phyloP scores from a whole-genome alignment of 2,113 vertebrate genomes.

The Spermophilus dauricus region DNA sequence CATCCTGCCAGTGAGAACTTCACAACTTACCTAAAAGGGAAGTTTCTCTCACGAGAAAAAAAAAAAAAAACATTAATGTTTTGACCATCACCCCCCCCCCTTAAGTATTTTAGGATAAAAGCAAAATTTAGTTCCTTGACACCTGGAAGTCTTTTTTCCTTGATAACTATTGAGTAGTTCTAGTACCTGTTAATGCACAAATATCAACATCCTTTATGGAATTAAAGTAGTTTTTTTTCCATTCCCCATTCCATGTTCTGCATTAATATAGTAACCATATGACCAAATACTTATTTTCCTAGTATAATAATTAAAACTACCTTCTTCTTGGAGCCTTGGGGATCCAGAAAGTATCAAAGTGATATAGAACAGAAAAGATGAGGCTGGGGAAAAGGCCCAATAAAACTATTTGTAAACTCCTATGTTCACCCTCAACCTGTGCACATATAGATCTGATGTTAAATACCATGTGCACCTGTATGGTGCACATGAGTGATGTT shows the following conservation, averaged over 20 bases:
- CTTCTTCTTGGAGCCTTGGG: neutral
- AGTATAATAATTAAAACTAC: neutral
- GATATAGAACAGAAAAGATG: neutral
- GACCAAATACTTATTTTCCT: neutral
- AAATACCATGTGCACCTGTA: neutral
- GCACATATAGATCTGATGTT: neutral
- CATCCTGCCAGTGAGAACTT: neutral
- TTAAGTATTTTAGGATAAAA: slow-evolving; percentile 15
- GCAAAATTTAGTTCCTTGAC: neutral
- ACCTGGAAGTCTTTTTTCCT: neutral
- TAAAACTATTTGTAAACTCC: neutral
- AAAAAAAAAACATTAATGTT: neutral
- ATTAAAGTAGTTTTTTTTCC: slow-evolving; percentile 10
- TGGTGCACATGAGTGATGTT: neutral
- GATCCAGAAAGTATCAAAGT: neutral
- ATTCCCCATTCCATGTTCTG: neutral
- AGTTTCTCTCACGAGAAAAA: neutral
- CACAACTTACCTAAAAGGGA: neutral
- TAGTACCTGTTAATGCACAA: neutral
- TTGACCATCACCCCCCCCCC: neutral
- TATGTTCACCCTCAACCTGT: neutral
- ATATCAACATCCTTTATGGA: neutral
- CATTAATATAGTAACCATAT: neutral
- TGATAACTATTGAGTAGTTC: neutral
- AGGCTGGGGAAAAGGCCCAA: neutral